Base-by-base conservation (phyloP, 1,140 invertebrate species). In the Choristoneura fumiferana region DNA sequence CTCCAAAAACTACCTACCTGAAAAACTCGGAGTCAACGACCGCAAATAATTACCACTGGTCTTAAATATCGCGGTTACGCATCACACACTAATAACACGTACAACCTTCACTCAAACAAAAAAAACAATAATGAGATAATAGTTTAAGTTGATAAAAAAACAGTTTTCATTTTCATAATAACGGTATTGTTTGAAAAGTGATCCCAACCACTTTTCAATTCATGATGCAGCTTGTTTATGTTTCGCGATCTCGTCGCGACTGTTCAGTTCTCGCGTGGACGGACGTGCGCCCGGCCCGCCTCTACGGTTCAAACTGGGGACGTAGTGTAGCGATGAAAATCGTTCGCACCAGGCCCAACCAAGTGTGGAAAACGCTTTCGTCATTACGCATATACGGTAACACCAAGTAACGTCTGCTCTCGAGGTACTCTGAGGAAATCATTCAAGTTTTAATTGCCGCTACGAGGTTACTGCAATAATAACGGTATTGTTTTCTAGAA, bases 351-450 rank as follows among this genome's bases (percentile, higher is more conserved):
- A 37, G 53, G 40, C 54, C 65, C 59, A 60, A 36, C 60, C 57
- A 49, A 58, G 62, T 65, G 69, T 69, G 77, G 73, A 77, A 79
- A 79, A 80, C 69, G 69, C 64, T 71, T 71, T 71, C 65, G 65
- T 71, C 62, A 65, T 33, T 37, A 37, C 56, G 34, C 57, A 22
- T 52, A 38, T 37, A 58, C 45, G 35, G 43, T 58, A 58, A 52
- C 43, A 58, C 33, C 15, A 8, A 35, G 38, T 36, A 58, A 52
- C 40, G 37, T 43, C 52, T 52, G 35, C 36, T 58, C 40, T 58
- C 49, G 49, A 6, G 12, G 10, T 38, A 10, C 33, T n/a, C n/a
- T 17, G 52, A 34, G 52, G 52, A 54, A 54, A 34, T 54, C 15
- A 49, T 49, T 49, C 22, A 18, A 12, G 43, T 49, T 33, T 49